Conservation (phyloP, 2,113 vertebrate genomes). For the Ardeotis arabs region DNA sequence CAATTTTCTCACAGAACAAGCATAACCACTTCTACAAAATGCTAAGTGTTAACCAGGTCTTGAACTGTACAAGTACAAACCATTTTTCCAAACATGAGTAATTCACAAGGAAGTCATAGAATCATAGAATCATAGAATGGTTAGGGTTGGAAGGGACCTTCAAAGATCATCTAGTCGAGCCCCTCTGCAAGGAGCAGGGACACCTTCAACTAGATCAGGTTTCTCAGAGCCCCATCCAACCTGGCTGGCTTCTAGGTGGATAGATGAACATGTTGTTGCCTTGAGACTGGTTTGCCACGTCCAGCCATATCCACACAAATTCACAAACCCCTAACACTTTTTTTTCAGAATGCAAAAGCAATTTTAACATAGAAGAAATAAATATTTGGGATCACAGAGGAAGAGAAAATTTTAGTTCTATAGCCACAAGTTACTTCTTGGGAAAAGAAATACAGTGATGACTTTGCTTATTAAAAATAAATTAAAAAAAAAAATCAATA, state of each 20-base stretch:
- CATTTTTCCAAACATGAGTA: conserved; percentile 4
- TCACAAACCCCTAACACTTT: not conserved
- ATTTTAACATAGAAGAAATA: not conserved
- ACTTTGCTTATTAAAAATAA: not conserved
- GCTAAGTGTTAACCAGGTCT: conserved; percentile 15
- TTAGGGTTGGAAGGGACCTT: too few relatives aligned
- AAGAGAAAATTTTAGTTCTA: not conserved
- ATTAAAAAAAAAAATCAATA: not conserved
- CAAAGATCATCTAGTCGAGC: too few relatives aligned
- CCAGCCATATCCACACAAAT: not conserved
- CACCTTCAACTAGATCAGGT: too few relatives aligned
- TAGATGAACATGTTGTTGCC: not conserved
- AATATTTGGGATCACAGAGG: not conserved
- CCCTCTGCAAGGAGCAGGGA: too few relatives aligned
- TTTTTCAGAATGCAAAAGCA: not conserved
- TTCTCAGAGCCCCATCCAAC: too few relatives aligned
- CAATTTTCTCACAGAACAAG: not conserved
- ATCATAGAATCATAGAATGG: too few relatives aligned
- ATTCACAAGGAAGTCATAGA: not conserved
- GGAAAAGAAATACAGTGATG: not conserved
- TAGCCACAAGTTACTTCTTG: not conserved
- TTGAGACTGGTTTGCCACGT: not conserved
- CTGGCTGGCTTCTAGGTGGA: not conserved
- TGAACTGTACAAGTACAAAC: not conserved
- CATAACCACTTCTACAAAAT: not conserved